Evolutionary conservation across 2,888 invertebrate species (phyloP).

Genomic region (Gastracanthus pulcherrimus): DNA sequence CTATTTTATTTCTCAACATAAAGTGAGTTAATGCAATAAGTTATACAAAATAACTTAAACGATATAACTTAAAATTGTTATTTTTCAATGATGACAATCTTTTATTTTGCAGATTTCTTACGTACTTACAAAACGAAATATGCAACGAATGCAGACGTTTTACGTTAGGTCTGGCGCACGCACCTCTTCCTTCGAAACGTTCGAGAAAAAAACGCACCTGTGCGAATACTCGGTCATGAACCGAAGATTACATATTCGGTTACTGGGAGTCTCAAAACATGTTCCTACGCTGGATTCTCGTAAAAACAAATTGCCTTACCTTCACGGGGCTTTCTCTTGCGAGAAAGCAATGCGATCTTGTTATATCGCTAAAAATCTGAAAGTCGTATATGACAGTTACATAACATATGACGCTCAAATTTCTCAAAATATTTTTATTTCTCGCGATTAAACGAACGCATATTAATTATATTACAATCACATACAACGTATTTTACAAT

Average conservation of each 20-base stretch:
- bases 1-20: too few relatives aligned
- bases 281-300: slow-evolving; percentile 25
- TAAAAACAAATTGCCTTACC: slow-evolving; percentile 50
- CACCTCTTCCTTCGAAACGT: too few relatives aligned
- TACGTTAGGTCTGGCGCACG: too few relatives aligned
- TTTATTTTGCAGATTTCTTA: too few relatives aligned
- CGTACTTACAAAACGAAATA: too few relatives aligned
- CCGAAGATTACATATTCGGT: slow-evolving; percentile 19
- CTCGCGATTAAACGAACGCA: neutral
- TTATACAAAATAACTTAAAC: too few relatives aligned
- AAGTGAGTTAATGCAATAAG: too few relatives aligned
- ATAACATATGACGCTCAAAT: slow-evolving; percentile 5
- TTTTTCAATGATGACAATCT: too few relatives aligned
- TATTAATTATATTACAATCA: slow-evolving; percentile 18
- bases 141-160: too few relatives aligned
- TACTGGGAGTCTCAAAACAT: slow-evolving; percentile 15
- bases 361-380: slow-evolving; percentile 47
- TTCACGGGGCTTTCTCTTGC: slow-evolving; percentile 38
- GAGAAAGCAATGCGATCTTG: slow-evolving; percentile 36
- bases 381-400: slow-evolving; percentile 21
- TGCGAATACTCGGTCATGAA: slow-evolving; percentile 26
- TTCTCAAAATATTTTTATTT: slow-evolving; percentile 27
- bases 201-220: slow-evolving; percentile 7
- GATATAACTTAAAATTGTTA: too few relatives aligned
- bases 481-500: neutral